Percentiles rank a stretch among this genome's conserved stretches.
Evolutionary conservation across 2,113 vertebrate species (phyloP).

Genomic region (Falco punctatus): DNA sequence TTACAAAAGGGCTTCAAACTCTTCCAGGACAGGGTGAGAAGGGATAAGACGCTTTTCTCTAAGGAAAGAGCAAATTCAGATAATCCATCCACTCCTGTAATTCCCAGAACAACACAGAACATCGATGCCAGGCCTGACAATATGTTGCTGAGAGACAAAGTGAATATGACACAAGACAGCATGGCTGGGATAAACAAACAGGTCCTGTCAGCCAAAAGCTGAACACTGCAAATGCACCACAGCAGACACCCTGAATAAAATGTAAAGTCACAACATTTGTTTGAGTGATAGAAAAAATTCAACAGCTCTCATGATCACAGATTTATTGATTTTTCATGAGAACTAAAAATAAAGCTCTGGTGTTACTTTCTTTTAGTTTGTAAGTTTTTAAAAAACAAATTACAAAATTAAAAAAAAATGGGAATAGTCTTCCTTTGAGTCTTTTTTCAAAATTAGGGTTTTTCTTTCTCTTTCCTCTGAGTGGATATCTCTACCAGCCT

Average conservation of each 20-base stretch:
- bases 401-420: neutral
- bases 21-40: neutral
- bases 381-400: neutral
- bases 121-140: conserved; percentile 30
- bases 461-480: neutral
- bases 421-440: neutral
- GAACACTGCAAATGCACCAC: neutral
- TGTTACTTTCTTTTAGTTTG: neutral
- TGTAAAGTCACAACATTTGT: conserved; percentile 44
- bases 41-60: neutral
- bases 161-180: conserved; percentile 44
- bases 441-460: neutral
- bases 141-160: conserved; percentile 52
- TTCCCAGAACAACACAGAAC: conserved; percentile 3
- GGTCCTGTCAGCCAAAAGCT: conserved; percentile 47
- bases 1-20: neutral
- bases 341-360: neutral
- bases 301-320: neutral
- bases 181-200: conserved; percentile 49
- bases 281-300: neutral
- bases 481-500: neutral
- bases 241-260: conserved; percentile 51
- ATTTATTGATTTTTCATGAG: neutral
- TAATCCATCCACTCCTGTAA: neutral
- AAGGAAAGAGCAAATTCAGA: neutral